phyloP scores from a whole-genome alignment of 92 coral and sea anemone genomes.

The Virgularia gustaviana region DNA sequence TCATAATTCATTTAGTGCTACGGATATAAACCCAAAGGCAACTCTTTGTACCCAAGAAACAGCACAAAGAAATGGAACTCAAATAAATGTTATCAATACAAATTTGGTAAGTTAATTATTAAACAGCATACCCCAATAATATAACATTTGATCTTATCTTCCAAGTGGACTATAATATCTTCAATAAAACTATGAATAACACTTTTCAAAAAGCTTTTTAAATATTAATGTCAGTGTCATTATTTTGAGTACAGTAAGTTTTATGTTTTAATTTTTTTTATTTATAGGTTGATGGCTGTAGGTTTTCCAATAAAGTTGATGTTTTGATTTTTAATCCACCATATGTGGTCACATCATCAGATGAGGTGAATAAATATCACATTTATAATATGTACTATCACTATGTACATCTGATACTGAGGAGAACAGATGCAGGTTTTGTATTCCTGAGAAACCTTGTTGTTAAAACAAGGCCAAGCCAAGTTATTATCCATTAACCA shows the following conservation, averaged over 20 bases:
- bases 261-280: too few species aligned
- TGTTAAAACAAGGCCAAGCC: too few species aligned
- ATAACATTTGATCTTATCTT: not conserved
- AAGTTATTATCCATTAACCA: too few species aligned
- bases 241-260: too few species aligned
- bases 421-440: too few species aligned
- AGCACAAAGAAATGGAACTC: constrained; percentile 63
- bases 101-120: constrained; percentile 87
- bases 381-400: too few species aligned
- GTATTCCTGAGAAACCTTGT: too few species aligned
- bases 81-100: constrained; percentile 61
- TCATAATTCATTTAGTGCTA: constrained; percentile 51
- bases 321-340: constrained; percentile 87
- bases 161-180: too few species aligned
- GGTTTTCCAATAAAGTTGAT: constrained; percentile 67
- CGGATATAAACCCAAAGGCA: constrained; percentile 81
- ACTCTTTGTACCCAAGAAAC: constrained; percentile 66
- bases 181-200: not conserved
- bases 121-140: not conserved
- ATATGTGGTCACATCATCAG: constrained; percentile 85
- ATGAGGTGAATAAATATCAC: constrained; percentile 58
- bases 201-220: not conserved
- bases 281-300: constrained; percentile 56
- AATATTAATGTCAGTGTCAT: too few species aligned
- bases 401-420: too few species aligned